Evolutionary conservation across 2,888 invertebrate genomes (phyloP), one percentile per base, ranked within the genome.

Genomic region (Hypomecis atomaria): DNA sequence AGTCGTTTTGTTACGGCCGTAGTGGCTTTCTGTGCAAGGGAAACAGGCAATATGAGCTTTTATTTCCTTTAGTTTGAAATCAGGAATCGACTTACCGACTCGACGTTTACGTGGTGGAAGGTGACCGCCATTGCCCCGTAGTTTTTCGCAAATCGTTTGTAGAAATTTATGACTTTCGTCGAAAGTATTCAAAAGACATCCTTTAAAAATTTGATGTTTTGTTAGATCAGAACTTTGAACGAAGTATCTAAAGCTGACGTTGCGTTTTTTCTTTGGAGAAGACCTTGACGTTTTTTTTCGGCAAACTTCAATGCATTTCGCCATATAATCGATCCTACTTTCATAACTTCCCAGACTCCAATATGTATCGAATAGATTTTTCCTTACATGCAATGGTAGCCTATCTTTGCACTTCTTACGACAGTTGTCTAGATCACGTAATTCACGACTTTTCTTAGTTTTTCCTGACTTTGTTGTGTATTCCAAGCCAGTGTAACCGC

Each of bases 21-120:
- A 63, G 58, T 63, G 63, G 59, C 65, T 65, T 65, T 61, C 61
- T 61, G 56, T 61, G 56, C 61, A 61, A 56, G 65, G 65, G 56
- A 65, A 65, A 54, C 60, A 23, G 40, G 60, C 53, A 40, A 61
- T 61, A 54, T 61, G 60, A 61, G 60, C 60, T 61, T 63, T 63
- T 40, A 45, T 40, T 63, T 57, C 47, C 63, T 56, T 11, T 52
- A 58, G 38, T 50, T 63, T 63, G 11, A 45, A 40, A 40, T 40
- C 40, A 40, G 40, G 40, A 40, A 40, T 40, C 7, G 40, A 7
- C 40, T 62, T 55, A 56, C 55, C 56, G 11, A 50, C 44, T 49
- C 49, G 40, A 56, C 55, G 36, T 47, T 44, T 56, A 40, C 48
- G 47, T 40, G 13, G 56, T 56, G 49, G 37, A 49, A 56, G 49